A percentile compares a stretch with the other conserved stretches of the same genome.
phyloP scores from a whole-genome alignment of 2,888 invertebrate species.

The Eledone cirrhosa region DNA sequence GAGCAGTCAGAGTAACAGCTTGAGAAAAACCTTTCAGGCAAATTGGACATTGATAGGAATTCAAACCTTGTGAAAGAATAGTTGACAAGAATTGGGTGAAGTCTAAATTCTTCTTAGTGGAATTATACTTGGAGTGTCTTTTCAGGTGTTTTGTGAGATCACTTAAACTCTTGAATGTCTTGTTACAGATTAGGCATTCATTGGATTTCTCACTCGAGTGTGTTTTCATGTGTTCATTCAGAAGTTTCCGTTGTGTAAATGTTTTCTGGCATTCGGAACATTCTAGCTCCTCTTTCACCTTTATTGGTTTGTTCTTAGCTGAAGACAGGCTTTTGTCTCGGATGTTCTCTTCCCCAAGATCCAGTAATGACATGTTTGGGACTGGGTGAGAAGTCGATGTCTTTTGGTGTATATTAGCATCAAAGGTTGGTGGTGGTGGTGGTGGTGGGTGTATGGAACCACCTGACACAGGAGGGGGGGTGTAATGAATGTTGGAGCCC shows the following conservation, averaged over 20 bases:
- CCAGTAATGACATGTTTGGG: too few relatives aligned
- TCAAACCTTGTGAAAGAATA: background rate
- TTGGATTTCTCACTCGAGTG: background rate
- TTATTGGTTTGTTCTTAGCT: too few relatives aligned
- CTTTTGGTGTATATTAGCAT: too few relatives aligned
- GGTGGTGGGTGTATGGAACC: too few relatives aligned
- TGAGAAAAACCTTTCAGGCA: conserved; percentile 10
- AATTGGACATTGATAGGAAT: conserved; percentile 1
- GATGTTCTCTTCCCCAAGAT: too few relatives aligned
- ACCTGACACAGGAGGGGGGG: too few relatives aligned
- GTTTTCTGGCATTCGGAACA: background rate
- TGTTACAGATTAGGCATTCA: background rate
- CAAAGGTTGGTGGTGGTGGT: too few relatives aligned
- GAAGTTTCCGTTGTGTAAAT: background rate
- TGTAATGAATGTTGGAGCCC: too few relatives aligned
- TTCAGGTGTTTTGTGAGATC: background rate
- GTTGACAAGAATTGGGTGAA: background rate
- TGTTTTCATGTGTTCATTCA: conserved; percentile 19
- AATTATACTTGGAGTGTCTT: background rate
- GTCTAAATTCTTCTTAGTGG: background rate
- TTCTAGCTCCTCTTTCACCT: background rate
- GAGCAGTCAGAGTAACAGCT: background rate
- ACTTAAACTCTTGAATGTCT: background rate
- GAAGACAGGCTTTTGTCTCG: too few relatives aligned
- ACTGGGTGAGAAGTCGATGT: too few relatives aligned